These are phyloP conservation scores for Ceyx erithaca DNA, from an alignment of 2,797 vertebrate genomes.

Conservation along the genomic window DNA sequence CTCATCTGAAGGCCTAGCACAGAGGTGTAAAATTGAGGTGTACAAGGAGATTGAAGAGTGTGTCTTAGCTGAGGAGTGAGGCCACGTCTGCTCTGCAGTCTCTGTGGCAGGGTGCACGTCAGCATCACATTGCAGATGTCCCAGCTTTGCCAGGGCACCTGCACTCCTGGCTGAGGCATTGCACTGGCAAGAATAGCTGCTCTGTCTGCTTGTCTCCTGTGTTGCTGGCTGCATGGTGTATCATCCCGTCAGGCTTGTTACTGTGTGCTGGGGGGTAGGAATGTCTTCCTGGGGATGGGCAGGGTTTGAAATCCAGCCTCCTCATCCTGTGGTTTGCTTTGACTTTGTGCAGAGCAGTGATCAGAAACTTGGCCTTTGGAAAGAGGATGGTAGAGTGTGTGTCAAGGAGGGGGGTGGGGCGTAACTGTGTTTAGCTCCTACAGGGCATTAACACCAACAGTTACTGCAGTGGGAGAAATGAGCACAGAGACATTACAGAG, in stretches of 20 bases:
- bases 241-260: not conserved
- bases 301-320: not conserved
- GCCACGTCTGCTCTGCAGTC: not conserved
- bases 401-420: fast-evolving
- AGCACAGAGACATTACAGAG: fast-evolving
- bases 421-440: not conserved
- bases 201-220: not conserved
- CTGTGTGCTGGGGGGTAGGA: fast-evolving
- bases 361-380: not conserved
- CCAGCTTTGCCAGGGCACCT: not conserved
- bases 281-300: not conserved
- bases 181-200: not conserved
- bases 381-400: not conserved
- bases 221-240: not conserved
- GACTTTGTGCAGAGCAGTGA: not conserved
- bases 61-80: not conserved
- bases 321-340: not conserved
- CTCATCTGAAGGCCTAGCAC: not conserved
- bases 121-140: not conserved
- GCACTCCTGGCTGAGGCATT: not conserved
- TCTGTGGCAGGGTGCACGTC: fast-evolving
- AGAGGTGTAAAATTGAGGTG: not conserved
- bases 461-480: not conserved
- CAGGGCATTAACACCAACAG: not conserved
- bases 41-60: not conserved